Evolutionary conservation across 2,113 vertebrate genomes (phyloP).

Genomic region (Leptodactylus fuscus): DNA sequence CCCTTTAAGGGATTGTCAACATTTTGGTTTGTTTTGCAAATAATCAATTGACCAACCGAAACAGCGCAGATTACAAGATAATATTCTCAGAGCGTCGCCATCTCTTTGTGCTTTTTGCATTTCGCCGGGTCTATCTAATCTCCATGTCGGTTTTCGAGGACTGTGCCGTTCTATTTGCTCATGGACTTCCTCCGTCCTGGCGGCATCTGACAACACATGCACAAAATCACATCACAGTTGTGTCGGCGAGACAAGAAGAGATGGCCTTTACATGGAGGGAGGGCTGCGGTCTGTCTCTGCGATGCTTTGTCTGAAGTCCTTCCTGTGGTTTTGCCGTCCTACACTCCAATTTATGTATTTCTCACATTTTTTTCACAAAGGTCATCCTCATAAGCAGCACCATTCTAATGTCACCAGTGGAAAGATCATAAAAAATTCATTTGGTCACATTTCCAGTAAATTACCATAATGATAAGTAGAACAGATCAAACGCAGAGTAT

Average conservation of each 20-base stretch:
- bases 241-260: conserved; percentile 8
- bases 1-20: too few species aligned
- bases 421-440: not conserved
- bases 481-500: too few species aligned
- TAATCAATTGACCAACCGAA: too few species aligned
- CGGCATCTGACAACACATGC: conserved; percentile 38
- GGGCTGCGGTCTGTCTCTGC: conserved; percentile 37
- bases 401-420: not conserved
- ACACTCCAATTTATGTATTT: conserved; percentile 22
- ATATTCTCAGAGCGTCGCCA: too few species aligned
- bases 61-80: too few species aligned
- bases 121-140: not conserved
- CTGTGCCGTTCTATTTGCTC: not conserved
- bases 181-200: conserved; percentile 6
- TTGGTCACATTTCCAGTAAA: not conserved
- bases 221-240: conserved; percentile 34
- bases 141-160: not conserved
- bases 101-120: too few species aligned
- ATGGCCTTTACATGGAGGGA: conserved; percentile 22
- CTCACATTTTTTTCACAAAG: not conserved
- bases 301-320: conserved; percentile 48
- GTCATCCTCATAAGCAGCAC: not conserved
- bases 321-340: conserved; percentile 48
- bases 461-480: not conserved
- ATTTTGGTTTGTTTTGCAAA: too few species aligned